Conservation (phyloP, 2,888 invertebrate species). For the Drosophila maculinotata region DNA sequence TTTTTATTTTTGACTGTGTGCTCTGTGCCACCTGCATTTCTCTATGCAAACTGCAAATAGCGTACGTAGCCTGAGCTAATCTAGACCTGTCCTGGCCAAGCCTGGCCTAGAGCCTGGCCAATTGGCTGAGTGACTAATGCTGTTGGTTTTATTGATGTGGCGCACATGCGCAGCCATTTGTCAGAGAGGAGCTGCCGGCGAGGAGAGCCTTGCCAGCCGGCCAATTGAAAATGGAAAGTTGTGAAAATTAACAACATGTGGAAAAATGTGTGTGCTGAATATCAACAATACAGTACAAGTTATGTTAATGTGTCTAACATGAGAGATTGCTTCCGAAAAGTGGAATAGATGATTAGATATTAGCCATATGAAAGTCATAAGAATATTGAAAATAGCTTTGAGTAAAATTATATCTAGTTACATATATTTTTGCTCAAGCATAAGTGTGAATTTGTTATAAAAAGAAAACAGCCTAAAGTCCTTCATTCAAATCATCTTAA, state of each 20-base stretch:
- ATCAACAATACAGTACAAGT: background rate
- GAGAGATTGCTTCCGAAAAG: background rate
- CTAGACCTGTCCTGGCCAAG: constrained; percentile 8
- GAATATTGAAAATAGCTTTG: too few species aligned
- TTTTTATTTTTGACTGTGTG: constrained; percentile 29
- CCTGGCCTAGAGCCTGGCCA: constrained; percentile 43
- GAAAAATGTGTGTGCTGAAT: too few species aligned
- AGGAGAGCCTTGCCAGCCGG: constrained; percentile 10
- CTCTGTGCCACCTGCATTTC: constrained; percentile 62
- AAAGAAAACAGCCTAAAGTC: too few species aligned
- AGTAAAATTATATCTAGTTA: too few species aligned
- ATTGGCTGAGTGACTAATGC: constrained; percentile 75
- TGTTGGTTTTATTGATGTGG: constrained; percentile 74
- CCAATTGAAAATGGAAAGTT: constrained; percentile 79
- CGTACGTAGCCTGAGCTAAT: constrained; percentile 12
- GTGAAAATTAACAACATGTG: constrained; percentile 29
- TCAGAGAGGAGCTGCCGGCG: constrained; percentile 42
- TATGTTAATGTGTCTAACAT: background rate
- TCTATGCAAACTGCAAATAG: background rate
- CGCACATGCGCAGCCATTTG: constrained; percentile 69
- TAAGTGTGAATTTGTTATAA: too few species aligned
- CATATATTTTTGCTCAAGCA: too few species aligned
- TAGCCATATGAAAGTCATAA: too few species aligned
- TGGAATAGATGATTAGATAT: background rate
- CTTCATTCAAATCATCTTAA: too few species aligned